Evolutionary conservation across 2,113 vertebrate genomes (phyloP).

Genomic region (Cricetomys ansorgei): DNA sequence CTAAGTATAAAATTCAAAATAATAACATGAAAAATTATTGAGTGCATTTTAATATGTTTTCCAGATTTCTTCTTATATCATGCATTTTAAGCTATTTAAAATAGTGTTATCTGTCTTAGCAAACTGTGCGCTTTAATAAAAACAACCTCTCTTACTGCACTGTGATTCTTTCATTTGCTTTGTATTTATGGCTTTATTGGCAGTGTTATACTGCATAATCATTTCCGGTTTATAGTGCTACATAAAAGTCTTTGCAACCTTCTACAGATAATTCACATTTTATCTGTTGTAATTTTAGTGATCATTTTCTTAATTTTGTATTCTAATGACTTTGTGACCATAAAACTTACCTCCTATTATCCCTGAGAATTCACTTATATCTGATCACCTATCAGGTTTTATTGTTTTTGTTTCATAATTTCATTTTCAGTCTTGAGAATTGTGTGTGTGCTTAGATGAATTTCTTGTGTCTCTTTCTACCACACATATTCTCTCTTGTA

Average conservation of each 20-base stretch:
- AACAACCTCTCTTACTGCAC: background rate
- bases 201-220: background rate
- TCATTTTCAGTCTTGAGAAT: background rate
- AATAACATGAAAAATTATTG: background rate
- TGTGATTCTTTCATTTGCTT: background rate
- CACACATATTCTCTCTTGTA: background rate
- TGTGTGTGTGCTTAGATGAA: background rate
- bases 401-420: background rate
- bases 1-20: background rate
- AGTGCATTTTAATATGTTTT: background rate
- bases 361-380: background rate
- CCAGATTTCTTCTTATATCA: background rate
- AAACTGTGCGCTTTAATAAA: background rate
- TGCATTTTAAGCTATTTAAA: background rate
- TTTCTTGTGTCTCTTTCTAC: background rate
- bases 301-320: background rate
- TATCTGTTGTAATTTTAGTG: no score
- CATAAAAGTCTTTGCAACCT: background rate
- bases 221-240: background rate
- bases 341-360: background rate
- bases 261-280: background rate
- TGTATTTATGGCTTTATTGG: background rate
- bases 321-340: background rate
- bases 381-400: background rate
- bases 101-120: background rate